A percentile compares a stretch with the other conserved stretches of the same genome.
These are phyloP conservation scores for Meganola albula DNA, from an alignment of 2,888 invertebrate genomes.

Conservation along the genomic window DNA sequence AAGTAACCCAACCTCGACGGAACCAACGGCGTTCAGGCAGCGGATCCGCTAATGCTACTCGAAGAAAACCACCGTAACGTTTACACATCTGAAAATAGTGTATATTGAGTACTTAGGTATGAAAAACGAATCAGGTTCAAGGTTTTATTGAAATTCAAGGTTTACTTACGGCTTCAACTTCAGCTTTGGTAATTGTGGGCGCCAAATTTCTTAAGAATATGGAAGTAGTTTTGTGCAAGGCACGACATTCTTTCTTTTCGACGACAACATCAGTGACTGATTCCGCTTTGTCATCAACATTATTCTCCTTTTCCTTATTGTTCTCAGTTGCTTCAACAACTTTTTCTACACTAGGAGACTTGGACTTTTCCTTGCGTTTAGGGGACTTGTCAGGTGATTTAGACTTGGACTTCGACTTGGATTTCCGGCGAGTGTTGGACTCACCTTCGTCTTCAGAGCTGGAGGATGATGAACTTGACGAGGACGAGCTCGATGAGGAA, in stretches of 20 bases:
- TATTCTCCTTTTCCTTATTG: conserved; percentile 51
- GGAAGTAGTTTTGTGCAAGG: conserved; percentile 96
- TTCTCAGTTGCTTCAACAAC: conserved; percentile 36
- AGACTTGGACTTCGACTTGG: conserved; percentile 63
- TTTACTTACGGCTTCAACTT: conserved; percentile 92
- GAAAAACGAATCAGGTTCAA: no score
- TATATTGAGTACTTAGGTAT: no score
- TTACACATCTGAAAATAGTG: conserved; percentile 89
- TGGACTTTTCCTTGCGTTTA: conserved; percentile 48
- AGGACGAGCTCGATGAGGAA: conserved; percentile 71
- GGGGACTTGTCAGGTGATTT: conserved; percentile 63
- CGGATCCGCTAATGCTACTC: conserved; percentile 98
- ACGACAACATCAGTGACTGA: conserved; percentile 66
- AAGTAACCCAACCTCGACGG: conserved; percentile 98
- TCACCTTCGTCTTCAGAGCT: conserved; percentile 73
- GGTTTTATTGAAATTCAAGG: neutral
- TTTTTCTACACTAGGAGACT: conserved; percentile 55
- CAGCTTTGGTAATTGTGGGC: conserved; percentile 96
- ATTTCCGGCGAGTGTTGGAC: conserved; percentile 49
- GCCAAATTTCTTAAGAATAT: conserved; percentile 97
- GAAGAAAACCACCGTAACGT: conserved; percentile 93
- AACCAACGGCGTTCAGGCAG: conserved; percentile 97
- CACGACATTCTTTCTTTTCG: conserved; percentile 77
- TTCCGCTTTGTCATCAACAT: conserved; percentile 68
- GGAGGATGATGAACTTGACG: conserved; percentile 71